These are phyloP conservation scores for Pogoniulus pusillus DNA, from an alignment of 2,797 vertebrate species.

Conservation along the genomic window DNA sequence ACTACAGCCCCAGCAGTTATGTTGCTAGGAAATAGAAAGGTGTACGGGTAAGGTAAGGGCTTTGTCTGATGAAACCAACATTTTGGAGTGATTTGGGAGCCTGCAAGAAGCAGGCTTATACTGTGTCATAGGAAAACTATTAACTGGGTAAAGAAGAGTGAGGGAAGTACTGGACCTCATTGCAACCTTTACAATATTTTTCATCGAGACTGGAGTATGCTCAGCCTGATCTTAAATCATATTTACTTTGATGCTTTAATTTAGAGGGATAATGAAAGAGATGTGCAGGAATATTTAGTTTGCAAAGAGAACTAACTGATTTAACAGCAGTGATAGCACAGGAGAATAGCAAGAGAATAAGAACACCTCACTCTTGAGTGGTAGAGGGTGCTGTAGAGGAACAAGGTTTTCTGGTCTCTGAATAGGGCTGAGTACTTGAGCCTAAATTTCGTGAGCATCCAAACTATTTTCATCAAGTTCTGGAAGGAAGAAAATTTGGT, in stretches of 20 bases:
- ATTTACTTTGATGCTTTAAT: conserved; percentile 15
- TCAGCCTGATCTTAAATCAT: background rate
- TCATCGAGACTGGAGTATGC: background rate
- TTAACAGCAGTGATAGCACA: rapidly evolving
- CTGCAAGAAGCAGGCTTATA: background rate
- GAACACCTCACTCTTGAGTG: background rate
- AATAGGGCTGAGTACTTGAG: background rate
- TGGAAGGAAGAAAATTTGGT: background rate
- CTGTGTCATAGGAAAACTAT: background rate
- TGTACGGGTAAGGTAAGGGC: background rate
- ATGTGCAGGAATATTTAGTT: background rate
- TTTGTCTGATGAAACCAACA: background rate
- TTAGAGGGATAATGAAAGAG: background rate
- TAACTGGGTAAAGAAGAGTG: background rate
- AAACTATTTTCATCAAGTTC: background rate
- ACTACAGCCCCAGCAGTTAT: background rate
- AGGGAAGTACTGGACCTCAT: background rate
- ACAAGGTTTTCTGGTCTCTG: background rate
- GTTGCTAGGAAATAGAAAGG: background rate
- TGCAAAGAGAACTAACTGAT: background rate
- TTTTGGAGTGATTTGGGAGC: background rate
- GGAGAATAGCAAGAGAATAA: background rate
- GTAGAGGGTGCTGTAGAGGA: background rate
- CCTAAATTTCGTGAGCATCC: background rate
- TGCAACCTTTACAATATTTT: background rate